Base-by-base conservation (phyloP, 2,888 invertebrate genomes). In the Oxytorus armatus region DNA sequence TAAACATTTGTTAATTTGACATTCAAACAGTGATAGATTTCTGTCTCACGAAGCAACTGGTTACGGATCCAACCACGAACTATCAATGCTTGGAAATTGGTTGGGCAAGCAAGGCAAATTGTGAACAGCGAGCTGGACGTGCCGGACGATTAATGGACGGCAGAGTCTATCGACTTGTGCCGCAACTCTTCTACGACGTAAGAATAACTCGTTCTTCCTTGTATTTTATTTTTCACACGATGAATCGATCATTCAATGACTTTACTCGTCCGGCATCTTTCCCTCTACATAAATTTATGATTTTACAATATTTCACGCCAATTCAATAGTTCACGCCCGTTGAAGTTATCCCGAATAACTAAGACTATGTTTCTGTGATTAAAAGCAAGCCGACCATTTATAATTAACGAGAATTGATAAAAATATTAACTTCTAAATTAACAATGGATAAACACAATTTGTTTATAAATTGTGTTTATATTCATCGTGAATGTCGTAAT, bases 91-190 rank as follows among this genome's bases (percentile, higher is more conserved):
- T 99, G 53, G 94, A 95, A 86, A 89, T 98, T 83, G 93, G 94
- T 76, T 99, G 98, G 98, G 97, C 98, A 0, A 96, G 98, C 0
- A 96, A 96, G 88, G 95, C 96, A 0, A 98, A 96, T 92, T 98
- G 98, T 88, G 95, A 94, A 29, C 99, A 99, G 92, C 94, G 99
- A 70, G 95, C 96, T 53, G 99, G 99, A 0, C 95, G 99, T 80
- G 97, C 97, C 69, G 99, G 99, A 0, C 95, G 99, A 84, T 96
- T 98, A 5, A 94, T 96, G 72, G 95, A 96, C 87, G 98, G 97
- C 0, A 93, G 97, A 85, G 97, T 98, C 3, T 99, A 97, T 92
- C 93, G 98, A 69, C 93, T 98, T 82, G 95, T 98, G 0, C 92
- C 94, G 0, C 93, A 94, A 82, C 86, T 90, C 25, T 96, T 96